Evolutionary conservation across 2,888 invertebrate species (phyloP), one percentile per base, ranked within the genome.

Genomic region (Hipparchia semele): DNA sequence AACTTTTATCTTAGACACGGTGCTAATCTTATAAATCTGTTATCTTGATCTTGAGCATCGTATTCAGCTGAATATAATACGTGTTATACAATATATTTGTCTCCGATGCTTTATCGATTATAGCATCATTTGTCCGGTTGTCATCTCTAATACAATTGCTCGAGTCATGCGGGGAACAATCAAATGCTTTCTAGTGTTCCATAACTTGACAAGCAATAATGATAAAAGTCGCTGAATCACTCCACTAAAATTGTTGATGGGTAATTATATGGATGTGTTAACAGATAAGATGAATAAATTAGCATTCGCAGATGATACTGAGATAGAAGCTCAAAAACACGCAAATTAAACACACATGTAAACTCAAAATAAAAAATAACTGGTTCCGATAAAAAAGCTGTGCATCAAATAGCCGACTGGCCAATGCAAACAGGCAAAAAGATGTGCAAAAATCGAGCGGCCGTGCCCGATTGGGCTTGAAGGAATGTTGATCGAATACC

Each of bases 401-500:
- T 87, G 88, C 87, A 85, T 86, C 84, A 87, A 87, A 87, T 78
- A 80, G 83, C 83, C 83, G 79, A 75, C 79, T 82, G 78, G 77
- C 78, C 80, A 77, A 78, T 87, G 87, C 86, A 86, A 84, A 85
- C 88, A 88, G 87, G 91, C 92, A 91, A 90, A 84, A 89, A 88
- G 86, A 83, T 84, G 91, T 90, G 92, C 91, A 91, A 90, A 90
- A 90, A 84, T 87, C 83, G 73, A 75, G 69, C 83, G 85, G 82
- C 81, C 83, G 87, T 86, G 87, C 86, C 84, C 81, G 83, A 85
- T 83, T 81, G 82, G 83, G 81, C 82, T 80, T 82, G 80, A 76
- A 80, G 83, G 91, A 92, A 92, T 91, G 91, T 87, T 90, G 87
- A 90, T 86, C 84, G 84, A 84, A 87, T 87, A 82, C 86, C 84